phyloP scores from a whole-genome alignment of 2,888 invertebrate species.

The Bugulina stolonifera region DNA sequence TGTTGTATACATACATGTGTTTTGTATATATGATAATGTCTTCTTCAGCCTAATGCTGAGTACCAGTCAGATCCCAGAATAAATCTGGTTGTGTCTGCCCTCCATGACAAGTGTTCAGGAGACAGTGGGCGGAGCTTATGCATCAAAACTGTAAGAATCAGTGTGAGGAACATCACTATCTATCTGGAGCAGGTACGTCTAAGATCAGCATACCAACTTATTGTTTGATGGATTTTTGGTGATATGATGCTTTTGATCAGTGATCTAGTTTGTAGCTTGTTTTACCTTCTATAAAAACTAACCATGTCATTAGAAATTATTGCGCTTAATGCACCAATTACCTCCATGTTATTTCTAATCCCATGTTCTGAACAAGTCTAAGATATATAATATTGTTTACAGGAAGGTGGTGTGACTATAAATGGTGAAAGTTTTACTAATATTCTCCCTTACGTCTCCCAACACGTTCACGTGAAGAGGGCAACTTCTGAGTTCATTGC shows the following conservation, averaged over 20 bases:
- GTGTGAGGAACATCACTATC: neutral
- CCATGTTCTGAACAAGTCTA: too few relatives aligned
- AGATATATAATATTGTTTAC: too few relatives aligned
- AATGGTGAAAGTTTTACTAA: conserved; percentile 12
- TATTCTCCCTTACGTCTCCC: conserved; percentile 26
- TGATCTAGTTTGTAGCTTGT: too few relatives aligned
- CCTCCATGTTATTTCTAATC: too few relatives aligned
- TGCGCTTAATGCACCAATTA: too few relatives aligned
- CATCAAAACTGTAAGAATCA: conserved; percentile 4
- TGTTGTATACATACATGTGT: too few relatives aligned
- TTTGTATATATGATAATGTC: too few relatives aligned
- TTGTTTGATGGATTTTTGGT: neutral
- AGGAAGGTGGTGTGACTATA: conserved; percentile 26
- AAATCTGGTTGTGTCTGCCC: conserved; percentile 3
- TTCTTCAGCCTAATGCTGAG: neutral
- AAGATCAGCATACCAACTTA: neutral
- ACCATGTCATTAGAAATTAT: too few relatives aligned
- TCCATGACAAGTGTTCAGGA: conserved; percentile 17
- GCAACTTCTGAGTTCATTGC: conserved; percentile 33
- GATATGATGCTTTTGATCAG: too few relatives aligned
- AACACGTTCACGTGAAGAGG: conserved; percentile 33
- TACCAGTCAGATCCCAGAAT: neutral
- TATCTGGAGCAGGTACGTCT: conserved; percentile 11
- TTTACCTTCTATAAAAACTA: too few relatives aligned
- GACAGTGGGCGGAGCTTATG: neutral